These are phyloP conservation scores for Larimichthys crocea DNA, from an alignment of 2,113 vertebrate genomes.

Conservation along the genomic window DNA sequence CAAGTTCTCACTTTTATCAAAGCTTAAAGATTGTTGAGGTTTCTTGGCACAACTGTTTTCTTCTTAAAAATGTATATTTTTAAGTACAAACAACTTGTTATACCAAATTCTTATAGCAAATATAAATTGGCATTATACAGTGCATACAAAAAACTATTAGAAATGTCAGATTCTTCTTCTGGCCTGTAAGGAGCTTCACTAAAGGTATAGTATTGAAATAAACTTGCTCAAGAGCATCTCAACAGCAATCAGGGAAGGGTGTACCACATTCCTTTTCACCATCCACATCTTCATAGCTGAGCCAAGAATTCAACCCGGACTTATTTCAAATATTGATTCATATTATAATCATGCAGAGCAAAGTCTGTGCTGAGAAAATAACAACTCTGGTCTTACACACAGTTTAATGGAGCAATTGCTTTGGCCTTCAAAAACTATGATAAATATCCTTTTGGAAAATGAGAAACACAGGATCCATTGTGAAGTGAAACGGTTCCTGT, in stretches of 20 bases:
- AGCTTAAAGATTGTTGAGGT: too few species aligned
- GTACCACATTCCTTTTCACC: conserved; percentile 19
- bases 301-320: conserved; percentile 5
- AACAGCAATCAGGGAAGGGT: neutral
- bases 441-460: conserved; percentile 59
- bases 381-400: conserved; percentile 17
- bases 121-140: neutral
- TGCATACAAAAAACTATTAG: neutral
- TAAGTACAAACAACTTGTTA: neutral
- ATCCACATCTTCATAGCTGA: conserved; percentile 16
- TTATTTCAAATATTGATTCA: conserved; percentile 46
- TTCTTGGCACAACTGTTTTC: neutral
- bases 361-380: conserved; percentile 23
- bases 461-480: conserved; percentile 65
- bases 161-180: neutral
- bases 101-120: neutral
- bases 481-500: conserved; percentile 38
- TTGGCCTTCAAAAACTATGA: conserved; percentile 50
- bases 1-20: too few species aligned
- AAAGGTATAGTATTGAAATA: neutral
- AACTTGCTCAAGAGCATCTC: neutral
- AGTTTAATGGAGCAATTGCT: conserved; percentile 44
- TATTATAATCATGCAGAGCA: conserved; percentile 23
- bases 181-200: neutral
- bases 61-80: neutral